These are phyloP conservation scores for Apteryx mantelli DNA, from an alignment of 2,113 vertebrate genomes.

Conservation along the genomic window DNA sequence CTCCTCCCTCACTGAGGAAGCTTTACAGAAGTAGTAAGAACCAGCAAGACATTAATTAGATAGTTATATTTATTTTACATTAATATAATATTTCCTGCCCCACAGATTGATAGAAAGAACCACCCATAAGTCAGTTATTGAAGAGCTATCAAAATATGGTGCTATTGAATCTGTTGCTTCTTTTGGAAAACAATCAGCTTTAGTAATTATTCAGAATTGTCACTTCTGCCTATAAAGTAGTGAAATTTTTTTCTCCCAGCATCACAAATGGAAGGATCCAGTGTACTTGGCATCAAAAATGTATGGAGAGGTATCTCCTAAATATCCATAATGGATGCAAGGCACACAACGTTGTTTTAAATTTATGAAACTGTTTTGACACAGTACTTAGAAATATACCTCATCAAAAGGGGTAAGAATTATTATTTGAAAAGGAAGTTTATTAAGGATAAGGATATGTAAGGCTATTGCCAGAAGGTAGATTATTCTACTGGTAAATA, in stretches of 20 bases:
- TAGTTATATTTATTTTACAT: constrained; percentile 25
- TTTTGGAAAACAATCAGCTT: constrained; percentile 26
- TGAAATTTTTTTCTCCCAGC: not conserved
- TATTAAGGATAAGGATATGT: not conserved
- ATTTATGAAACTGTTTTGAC: not conserved
- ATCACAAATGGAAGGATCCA: not conserved
- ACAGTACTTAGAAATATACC: not conserved
- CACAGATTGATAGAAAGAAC: constrained; percentile 53
- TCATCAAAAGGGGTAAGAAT: not conserved
- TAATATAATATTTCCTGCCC: not conserved
- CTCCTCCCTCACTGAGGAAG: not conserved
- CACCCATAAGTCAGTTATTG: not conserved
- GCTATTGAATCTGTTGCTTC: not conserved
- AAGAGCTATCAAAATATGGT: constrained; percentile 15
- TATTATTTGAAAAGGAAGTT: not conserved
- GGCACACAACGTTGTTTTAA: not conserved
- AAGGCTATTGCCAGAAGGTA: not conserved
- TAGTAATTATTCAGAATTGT: constrained; percentile 18
- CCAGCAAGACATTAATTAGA: not conserved
- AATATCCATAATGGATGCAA: constrained; percentile 1
- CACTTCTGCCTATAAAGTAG: constrained; percentile 34
- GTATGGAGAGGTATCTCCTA: not conserved
- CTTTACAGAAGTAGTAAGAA: not conserved
- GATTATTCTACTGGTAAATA: not conserved
- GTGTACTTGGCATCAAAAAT: constrained; percentile 53